Percentiles rank a stretch among this genome's conserved stretches.
phyloP scores from a whole-genome alignment of 37 sponge, comb jelly and placozoan genomes.

The Halisarca cf. caerulea region DNA sequence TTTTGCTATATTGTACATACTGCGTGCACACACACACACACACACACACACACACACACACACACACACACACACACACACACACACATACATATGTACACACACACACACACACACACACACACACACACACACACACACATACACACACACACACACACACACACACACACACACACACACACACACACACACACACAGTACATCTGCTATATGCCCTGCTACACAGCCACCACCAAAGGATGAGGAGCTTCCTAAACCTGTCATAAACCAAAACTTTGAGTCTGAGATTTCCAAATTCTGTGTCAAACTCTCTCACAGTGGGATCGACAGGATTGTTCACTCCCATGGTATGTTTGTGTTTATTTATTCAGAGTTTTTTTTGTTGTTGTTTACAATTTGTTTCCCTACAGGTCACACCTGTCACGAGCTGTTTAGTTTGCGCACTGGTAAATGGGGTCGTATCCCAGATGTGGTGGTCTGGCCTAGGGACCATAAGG shows the following conservation, averaged over 20 bases:
- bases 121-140: not conserved
- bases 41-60: no score
- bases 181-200: not conserved
- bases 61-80: no score
- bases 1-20: no score
- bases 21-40: no score
- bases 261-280: constrained; percentile 57
- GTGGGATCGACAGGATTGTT: constrained; percentile 73
- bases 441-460: constrained; percentile 75
- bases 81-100: no score
- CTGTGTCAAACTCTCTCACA: constrained; percentile 65
- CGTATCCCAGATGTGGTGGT: constrained; percentile 87
- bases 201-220: not conserved
- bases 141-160: not conserved
- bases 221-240: constrained; percentile 61
- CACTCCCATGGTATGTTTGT: constrained; percentile 71
- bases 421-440: constrained; percentile 82
- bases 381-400: not conserved
- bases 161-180: not conserved
- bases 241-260: constrained; percentile 59
- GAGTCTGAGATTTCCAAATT: constrained; percentile 51
- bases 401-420: constrained; percentile 70
- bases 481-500: constrained; percentile 66
- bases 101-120: no score
- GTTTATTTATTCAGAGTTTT: not conserved